phyloP scores from a whole-genome alignment of 2,888 invertebrate species.

The Lepetodrilus schrolli region DNA sequence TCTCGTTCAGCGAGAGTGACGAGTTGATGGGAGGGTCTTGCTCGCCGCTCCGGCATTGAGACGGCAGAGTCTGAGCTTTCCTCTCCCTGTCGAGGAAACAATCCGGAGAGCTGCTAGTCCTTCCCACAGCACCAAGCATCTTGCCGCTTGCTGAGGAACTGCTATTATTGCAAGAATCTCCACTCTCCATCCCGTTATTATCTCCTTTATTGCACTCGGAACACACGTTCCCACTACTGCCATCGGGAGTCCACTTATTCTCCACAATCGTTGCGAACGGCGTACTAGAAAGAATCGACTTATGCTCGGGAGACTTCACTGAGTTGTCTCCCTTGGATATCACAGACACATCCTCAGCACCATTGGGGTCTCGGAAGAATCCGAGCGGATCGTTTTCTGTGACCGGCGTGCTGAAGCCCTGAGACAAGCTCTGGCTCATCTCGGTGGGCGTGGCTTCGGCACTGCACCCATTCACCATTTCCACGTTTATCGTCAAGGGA shows the following conservation, averaged over 20 bases:
- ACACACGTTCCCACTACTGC: neutral
- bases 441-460: neutral
- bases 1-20: slow-evolving; percentile 49
- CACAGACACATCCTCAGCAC: neutral
- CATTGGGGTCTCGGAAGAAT: slow-evolving; percentile 78
- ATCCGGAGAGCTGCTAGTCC: slow-evolving; percentile 61
- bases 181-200: slow-evolving; percentile 32
- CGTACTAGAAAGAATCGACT: slow-evolving; percentile 20
- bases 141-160: slow-evolving; percentile 28
- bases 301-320: slow-evolving; percentile 8
- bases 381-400: slow-evolving; percentile 94
- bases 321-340: neutral
- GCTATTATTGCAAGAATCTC: neutral
- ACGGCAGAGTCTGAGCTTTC: neutral
- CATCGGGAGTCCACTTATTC: neutral
- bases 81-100: slow-evolving; percentile 39
- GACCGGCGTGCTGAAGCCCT: slow-evolving; percentile 83
- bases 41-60: slow-evolving; percentile 30
- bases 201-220: slow-evolving; percentile 39
- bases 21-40: slow-evolving; percentile 44
- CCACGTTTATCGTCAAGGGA: neutral
- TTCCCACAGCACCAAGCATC: slow-evolving; percentile 53
- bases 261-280: slow-evolving; percentile 24
- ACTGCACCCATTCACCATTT: slow-evolving; percentile 13
- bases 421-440: neutral